Evolutionary conservation across 2,797 vertebrate species (phyloP), one percentile per base, ranked within the genome.

Genomic region (Mormyrops attenuatus): DNA sequence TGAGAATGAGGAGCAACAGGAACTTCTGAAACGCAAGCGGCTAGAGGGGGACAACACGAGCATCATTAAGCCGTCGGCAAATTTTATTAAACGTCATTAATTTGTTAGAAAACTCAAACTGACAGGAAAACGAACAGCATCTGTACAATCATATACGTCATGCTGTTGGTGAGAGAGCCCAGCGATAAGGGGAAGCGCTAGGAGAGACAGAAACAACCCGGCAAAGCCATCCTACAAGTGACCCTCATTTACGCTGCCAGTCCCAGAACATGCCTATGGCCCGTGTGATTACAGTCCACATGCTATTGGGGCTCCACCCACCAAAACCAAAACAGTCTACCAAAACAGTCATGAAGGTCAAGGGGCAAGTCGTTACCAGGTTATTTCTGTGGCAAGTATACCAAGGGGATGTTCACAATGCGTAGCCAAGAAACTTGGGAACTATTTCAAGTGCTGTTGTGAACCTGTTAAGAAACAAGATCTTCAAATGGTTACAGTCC

Each of bases 81-180:
- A 34, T 87, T 87, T 87, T 87, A 55, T 49, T 89, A 57, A 89
- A 86, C 82, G 44, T 89, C 57, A 85, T 89, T 86, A 34, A 57
- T 87, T 49, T 89, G 60, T 87, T 87, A 87, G 50, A 87, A 89
- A 85, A 44, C 41, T 41, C 73, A 80, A 84, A 80, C 77, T 15
- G 53, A 82, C 34, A 53, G 73, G 55, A 89, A 89, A 89, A 89
- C 1, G 6, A 84, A 84, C 55, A 60, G 88, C 53, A 22, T 44
- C 38, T 52, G 77, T 80, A 89, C 80, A 89, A 89, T 84, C 77
- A 85, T 44, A 85, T 55, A 57, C 57, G 7, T 80, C 73, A 80
- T 80, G 73, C 87, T 89, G 89, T 89, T 87, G 88, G 87, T 86
- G 69, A 91, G 91, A 41, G 60, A n/a, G 60, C 52, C 63, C 63